Percentiles rank a stretch among this genome's conserved stretches.
phyloP scores from a whole-genome alignment of 92 coral and sea anemone species.

The Phenganax stokvisi region DNA sequence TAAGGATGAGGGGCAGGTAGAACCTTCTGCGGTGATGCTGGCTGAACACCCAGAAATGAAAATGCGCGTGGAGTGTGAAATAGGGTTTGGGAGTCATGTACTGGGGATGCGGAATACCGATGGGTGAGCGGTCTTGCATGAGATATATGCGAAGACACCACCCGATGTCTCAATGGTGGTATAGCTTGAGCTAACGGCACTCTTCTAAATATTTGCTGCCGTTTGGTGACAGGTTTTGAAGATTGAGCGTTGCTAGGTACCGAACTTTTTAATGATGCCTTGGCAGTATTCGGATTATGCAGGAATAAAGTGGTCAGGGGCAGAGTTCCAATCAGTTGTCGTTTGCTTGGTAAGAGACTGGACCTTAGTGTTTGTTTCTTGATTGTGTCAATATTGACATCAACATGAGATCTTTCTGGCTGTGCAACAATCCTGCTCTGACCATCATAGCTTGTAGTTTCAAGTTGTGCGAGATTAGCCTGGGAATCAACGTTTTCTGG shows the following conservation, averaged over 20 bases:
- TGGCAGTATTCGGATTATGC: conserved; percentile 21
- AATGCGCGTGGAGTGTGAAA: background rate
- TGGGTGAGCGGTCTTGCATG: background rate
- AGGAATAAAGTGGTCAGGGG: conserved; percentile 48
- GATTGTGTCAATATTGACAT: conserved; percentile 43
- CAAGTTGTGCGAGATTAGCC: background rate
- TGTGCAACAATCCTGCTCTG: conserved; percentile 8
- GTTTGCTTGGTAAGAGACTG: conserved; percentile 23
- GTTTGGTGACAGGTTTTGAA: conserved; percentile 7
- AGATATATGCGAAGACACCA: background rate
- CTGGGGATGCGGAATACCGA: conserved; percentile 9
- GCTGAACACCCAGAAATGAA: background rate
- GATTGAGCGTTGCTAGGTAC: background rate
- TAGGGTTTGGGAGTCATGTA: background rate
- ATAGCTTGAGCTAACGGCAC: conserved; percentile 83
- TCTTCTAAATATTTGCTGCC: conserved; percentile 52
- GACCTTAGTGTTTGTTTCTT: conserved; percentile 22
- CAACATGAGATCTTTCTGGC: conserved; percentile 46
- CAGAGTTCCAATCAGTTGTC: conserved; percentile 83
- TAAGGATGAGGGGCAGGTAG: conserved; percentile 18
- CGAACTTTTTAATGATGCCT: conserved; percentile 6
- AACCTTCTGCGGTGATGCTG: conserved; percentile 9
- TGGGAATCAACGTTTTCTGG: background rate
- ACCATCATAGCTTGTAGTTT: background rate
- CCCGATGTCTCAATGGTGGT: conserved; percentile 48